Conservation (phyloP, 2,113 vertebrate genomes). For the Gobius niger region DNA sequence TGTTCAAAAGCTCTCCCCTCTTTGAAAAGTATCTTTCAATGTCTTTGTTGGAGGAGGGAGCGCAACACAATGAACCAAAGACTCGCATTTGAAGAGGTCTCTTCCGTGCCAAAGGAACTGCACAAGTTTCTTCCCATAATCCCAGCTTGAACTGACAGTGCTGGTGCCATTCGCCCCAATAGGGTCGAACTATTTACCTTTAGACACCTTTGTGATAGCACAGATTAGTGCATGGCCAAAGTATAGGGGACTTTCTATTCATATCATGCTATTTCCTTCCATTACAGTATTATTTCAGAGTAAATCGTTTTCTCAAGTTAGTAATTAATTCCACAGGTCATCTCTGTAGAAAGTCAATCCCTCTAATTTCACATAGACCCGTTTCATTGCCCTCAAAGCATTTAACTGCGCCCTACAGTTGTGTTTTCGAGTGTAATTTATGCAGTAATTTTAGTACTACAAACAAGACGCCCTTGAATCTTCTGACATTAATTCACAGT, state of each 20-base stretch:
- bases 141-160: constrained; percentile 7
- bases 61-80: constrained; percentile 22
- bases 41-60: constrained; percentile 21
- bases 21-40: constrained; percentile 31
- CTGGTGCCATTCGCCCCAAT: neutral
- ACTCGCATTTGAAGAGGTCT: constrained; percentile 20
- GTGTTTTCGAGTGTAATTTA: neutral
- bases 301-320: no score
- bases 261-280: no score
- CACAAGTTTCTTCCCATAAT: constrained; percentile 8
- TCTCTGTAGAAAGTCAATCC: no score
- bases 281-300: no score
- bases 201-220: no score
- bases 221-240: no score
- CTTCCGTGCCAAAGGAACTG: constrained; percentile 21
- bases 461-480: neutral
- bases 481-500: constrained; percentile 2
- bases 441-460: neutral
- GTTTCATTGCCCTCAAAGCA: neutral
- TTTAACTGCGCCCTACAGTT: neutral
- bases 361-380: no score
- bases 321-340: no score
- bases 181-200: no score
- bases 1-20: constrained; percentile 26
- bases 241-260: no score